phyloP scores from a whole-genome alignment of 2,888 invertebrate genomes.

The Pantelozetes paolii region DNA sequence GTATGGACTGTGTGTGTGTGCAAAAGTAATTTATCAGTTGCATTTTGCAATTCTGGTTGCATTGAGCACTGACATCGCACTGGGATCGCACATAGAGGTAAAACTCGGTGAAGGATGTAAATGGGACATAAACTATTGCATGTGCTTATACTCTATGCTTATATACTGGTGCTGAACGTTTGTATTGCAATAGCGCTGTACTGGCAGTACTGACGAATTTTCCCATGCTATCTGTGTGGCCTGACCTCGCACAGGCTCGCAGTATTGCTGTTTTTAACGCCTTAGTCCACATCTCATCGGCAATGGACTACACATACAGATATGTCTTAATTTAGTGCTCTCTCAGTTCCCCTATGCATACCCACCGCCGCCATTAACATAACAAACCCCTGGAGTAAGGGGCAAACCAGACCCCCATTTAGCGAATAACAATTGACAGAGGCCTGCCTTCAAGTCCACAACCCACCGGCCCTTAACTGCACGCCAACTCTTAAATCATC shows the following conservation, averaged over 20 bases:
- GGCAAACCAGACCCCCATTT: slow-evolving; percentile 27
- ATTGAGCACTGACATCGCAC: background rate
- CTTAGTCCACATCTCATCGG: slow-evolving; percentile 38
- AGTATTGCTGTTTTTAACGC: slow-evolving; percentile 36
- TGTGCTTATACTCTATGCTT: background rate
- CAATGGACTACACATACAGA: slow-evolving; percentile 37
- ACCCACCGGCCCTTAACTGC: slow-evolving; percentile 4
- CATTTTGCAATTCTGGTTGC: slow-evolving; percentile 19
- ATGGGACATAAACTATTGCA: slow-evolving; percentile 28
- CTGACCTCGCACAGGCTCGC: slow-evolving; percentile 38
- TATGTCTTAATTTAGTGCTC: slow-evolving; percentile 36
- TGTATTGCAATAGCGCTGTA: background rate
- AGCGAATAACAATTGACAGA: slow-evolving; percentile 36
- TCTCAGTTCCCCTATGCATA: background rate
- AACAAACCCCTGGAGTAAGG: slow-evolving; percentile 36
- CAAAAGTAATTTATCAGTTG: slow-evolving; percentile 36
- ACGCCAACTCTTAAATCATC: slow-evolving; percentile 23
- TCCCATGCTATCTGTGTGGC: slow-evolving; percentile 38
- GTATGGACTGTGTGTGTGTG: slow-evolving; percentile 6
- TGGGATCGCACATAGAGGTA: slow-evolving; percentile 14
- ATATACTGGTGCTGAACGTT: slow-evolving; percentile 3
- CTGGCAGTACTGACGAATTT: slow-evolving; percentile 16
- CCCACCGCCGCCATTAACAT: slow-evolving; percentile 35
- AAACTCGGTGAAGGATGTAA: slow-evolving; percentile 38
- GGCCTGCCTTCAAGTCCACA: slow-evolving; percentile 24